A percentile compares a stretch with the other conserved stretches of the same genome.
These are phyloP conservation scores for Crambe crambe DNA, from an alignment of 37 sponge, comb jelly and placozoan genomes.

Conservation along the genomic window DNA sequence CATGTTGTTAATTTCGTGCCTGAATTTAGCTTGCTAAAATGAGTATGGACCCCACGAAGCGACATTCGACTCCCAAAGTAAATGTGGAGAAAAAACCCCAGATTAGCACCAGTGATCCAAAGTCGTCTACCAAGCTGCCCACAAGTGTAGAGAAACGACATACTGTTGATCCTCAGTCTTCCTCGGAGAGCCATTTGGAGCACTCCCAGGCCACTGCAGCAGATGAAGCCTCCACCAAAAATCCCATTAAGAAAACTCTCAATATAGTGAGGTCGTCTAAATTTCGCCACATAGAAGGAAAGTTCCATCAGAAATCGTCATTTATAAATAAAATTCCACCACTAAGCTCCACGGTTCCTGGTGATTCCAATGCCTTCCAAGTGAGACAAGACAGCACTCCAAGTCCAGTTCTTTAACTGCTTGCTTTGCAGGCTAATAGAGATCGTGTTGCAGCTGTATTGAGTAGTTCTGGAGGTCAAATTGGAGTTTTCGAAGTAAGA, in stretches of 20 bases:
- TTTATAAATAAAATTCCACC: slow-evolving; percentile 72
- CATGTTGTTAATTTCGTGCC: no score
- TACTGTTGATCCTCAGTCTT: no score
- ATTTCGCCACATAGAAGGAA: slow-evolving; percentile 78
- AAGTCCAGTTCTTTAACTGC: not conserved
- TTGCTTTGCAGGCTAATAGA: slow-evolving; percentile 48
- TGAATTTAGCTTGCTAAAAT: slow-evolving; percentile 52
- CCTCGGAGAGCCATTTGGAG: no score
- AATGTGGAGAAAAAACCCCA: not conserved
- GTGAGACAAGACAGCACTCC: slow-evolving; percentile 3
- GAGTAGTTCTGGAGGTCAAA: slow-evolving; percentile 71
- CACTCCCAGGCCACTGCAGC: no score
- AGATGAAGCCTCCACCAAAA: no score
- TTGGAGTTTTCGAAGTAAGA: slow-evolving; percentile 78
- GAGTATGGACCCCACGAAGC: slow-evolving; percentile 59
- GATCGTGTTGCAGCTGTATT: slow-evolving; percentile 60
- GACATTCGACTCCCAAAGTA: not conserved
- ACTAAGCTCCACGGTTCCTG: slow-evolving; percentile 64
- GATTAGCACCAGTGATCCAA: no score
- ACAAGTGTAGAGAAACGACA: no score
- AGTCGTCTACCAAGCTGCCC: no score
- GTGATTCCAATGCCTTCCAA: slow-evolving; percentile 76
- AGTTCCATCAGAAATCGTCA: slow-evolving; percentile 59
- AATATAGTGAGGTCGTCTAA: slow-evolving; percentile 77
- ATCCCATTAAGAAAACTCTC: not conserved